Conservation (phyloP, 2,113 vertebrate genomes). For the Marcusenius ussheri region DNA sequence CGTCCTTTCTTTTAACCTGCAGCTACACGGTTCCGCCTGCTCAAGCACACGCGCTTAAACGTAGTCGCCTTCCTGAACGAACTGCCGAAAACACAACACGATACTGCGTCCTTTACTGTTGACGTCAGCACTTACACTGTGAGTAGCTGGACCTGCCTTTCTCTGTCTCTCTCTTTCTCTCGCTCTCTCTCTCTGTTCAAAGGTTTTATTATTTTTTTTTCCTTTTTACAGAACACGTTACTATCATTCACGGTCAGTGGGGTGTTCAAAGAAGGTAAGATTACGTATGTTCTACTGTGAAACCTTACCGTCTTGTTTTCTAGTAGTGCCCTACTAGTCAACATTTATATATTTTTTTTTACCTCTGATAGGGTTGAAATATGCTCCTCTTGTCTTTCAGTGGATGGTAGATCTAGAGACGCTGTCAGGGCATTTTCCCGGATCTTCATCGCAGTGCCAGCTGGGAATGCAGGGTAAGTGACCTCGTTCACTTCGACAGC, state of each 20-base stretch:
- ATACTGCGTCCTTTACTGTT: slow-evolving; percentile 70
- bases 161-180: neutral
- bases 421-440: slow-evolving; percentile 75
- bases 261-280: slow-evolving; percentile 80
- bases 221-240: slow-evolving; percentile 63
- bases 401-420: slow-evolving; percentile 71
- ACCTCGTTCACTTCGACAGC: neutral
- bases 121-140: slow-evolving; percentile 80
- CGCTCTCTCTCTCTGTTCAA: neutral
- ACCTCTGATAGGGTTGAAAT: neutral
- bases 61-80: slow-evolving; percentile 84
- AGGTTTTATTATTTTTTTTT: neutral
- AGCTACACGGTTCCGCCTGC: slow-evolving; percentile 68
- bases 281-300: neutral
- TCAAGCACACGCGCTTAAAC: slow-evolving; percentile 77
- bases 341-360: neutral
- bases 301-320: neutral
- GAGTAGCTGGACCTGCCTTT: slow-evolving; percentile 30
- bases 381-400: slow-evolving; percentile 46
- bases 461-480: slow-evolving; percentile 69
- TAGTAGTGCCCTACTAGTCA: neutral
- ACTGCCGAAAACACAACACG: slow-evolving; percentile 81
- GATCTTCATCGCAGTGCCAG: slow-evolving; percentile 78
- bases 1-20: neutral
- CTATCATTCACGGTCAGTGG: slow-evolving; percentile 79